Base-by-base conservation (phyloP, 2,797 vertebrate genomes). In the Parauchenoglanis punctatus region DNA sequence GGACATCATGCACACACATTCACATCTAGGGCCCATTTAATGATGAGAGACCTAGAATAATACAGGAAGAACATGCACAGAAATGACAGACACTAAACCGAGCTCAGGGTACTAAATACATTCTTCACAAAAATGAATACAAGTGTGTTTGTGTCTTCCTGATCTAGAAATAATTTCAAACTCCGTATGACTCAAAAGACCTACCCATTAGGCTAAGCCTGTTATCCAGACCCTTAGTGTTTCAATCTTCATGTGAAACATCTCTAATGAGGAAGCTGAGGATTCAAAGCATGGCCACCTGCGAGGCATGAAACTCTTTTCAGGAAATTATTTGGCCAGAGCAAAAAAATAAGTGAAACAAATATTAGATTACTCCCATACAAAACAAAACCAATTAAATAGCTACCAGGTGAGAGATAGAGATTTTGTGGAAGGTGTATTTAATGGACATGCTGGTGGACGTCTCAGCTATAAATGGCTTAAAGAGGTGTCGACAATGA, bases 231-330 rank as follows among this genome's bases (percentile, higher is more conserved):
- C 61, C 8, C 10, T 1, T 23, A 63, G 23, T 63, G 49, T n/a
- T n/a, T 25, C n/a, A 63, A 63, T 25, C 20, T 63, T 63, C 17
- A 68, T 68, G 46, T 54, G 63, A 82, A 81, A 87, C n/a, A 61
- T 73, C 61, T 63, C 58, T 81, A 61, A 81, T 15, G 31, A 49
- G 49, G 54, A 73, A 49, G 25, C 58, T 31, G n/a, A 20, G 35
- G 15, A 58, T 77, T 54, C 35, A 44, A 31, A 87, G 76, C 46
- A 61, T 18, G 12, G 56, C 80, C 56, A 40, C 72, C 81, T 68
- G 81, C 13, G 23, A 83, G 25, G 23, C 0, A 18, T 40, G 20
- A 40, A 82, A 58, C 44, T 35, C 52, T 49, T 49, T 49, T 2
- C 49, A 49, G 6, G 49, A 49, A 49, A 49, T 49, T 7, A 49